Evolutionary conservation across 1,140 invertebrate genomes (phyloP).

Genomic region (Notospermus geniculatus): DNA sequence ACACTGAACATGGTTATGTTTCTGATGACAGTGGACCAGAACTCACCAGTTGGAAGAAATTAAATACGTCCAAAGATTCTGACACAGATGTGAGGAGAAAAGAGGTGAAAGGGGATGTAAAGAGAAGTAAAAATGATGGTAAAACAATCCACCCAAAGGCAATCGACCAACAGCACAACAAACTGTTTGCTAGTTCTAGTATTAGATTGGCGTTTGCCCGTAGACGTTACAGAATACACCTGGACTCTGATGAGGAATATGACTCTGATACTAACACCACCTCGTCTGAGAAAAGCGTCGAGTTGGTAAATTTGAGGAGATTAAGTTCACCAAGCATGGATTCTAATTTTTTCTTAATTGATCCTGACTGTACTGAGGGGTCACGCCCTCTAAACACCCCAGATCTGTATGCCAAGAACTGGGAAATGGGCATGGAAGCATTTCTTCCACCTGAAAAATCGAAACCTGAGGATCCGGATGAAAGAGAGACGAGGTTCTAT

Average conservation of each 20-base stretch:
- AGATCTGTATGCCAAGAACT: conserved; percentile 3
- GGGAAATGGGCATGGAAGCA: background rate
- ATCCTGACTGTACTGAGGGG: background rate
- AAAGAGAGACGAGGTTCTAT: no score
- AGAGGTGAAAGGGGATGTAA: background rate
- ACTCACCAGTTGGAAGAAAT: background rate
- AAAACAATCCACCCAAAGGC: background rate
- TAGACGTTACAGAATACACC: background rate
- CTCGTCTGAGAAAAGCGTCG: background rate
- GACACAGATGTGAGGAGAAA: background rate
- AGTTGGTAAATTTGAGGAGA: background rate
- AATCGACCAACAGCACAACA: background rate
- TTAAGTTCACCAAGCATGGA: background rate
- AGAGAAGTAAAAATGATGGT: background rate
- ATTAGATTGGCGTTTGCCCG: background rate
- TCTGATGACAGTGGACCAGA: background rate
- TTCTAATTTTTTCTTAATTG: conserved; percentile 3
- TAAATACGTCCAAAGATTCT: background rate
- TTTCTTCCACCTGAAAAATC: no score
- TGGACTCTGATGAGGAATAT: background rate
- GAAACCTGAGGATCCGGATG: no score
- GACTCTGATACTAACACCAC: background rate
- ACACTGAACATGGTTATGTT: background rate
- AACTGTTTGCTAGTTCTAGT: background rate
- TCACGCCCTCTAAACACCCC: background rate